phyloP scores from a whole-genome alignment of 1,140 invertebrate genomes.

The Melanaphis sacchari region DNA sequence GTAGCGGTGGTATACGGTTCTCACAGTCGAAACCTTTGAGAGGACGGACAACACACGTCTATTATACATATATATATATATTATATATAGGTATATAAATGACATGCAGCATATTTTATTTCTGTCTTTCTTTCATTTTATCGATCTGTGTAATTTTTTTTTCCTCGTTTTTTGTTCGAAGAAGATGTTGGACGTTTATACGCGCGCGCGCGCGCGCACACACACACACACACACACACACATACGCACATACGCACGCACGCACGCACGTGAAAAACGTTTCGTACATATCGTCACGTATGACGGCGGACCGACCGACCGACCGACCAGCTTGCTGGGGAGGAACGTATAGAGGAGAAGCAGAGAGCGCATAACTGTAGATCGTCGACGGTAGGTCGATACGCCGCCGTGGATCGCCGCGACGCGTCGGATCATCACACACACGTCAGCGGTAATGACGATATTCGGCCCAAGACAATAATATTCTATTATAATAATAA shows the following conservation, averaged over 20 bases:
- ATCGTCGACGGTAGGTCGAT: conserved; percentile 26
- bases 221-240: background rate
- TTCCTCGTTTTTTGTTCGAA: background rate
- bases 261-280: background rate
- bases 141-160: conserved; percentile 14
- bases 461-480: background rate
- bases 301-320: background rate
- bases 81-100: background rate
- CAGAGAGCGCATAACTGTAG: conserved; percentile 41
- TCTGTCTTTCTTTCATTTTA: background rate
- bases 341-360: background rate
- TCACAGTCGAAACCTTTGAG: conserved; percentile 38
- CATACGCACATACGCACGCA: background rate
- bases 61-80: background rate
- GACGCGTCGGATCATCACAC: background rate
- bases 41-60: background rate
- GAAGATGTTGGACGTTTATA: background rate
- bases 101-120: background rate
- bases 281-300: conserved; percentile 45
- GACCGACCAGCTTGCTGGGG: background rate
- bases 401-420: conserved; percentile 1
- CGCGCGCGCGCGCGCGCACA: background rate
- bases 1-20: background rate
- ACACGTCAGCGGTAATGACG: background rate
- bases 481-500: background rate